Conservation (phyloP, 1,140 invertebrate genomes). For the Zaprionus inermis region DNA sequence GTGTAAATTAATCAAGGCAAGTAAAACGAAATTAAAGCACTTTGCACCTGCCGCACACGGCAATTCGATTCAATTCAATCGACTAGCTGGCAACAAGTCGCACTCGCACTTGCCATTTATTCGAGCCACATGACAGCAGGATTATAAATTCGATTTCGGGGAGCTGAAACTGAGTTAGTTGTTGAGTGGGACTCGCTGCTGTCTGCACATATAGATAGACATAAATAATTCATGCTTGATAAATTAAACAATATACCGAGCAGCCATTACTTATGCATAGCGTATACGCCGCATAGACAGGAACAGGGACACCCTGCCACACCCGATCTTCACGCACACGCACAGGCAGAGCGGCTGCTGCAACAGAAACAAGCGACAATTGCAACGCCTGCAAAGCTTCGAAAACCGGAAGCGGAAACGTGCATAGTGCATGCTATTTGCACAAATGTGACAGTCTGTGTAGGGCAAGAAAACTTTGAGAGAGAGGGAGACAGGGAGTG, state of each 20-base stretch:
- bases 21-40: conserved; percentile 69
- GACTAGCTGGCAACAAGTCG: conserved; percentile 50
- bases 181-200: conserved; percentile 49
- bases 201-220: conserved; percentile 47
- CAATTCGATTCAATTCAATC: conserved; percentile 68
- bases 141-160: conserved; percentile 57
- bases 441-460: conserved; percentile 59
- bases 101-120: conserved; percentile 54
- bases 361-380: conserved; percentile 68
- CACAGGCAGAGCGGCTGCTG: conserved; percentile 11
- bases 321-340: conserved; percentile 58
- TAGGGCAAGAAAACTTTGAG: conserved; percentile 9
- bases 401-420: conserved; percentile 76
- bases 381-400: conserved; percentile 75
- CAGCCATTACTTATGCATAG: conserved; percentile 80
- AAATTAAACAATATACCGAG: conserved; percentile 82
- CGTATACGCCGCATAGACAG: conserved; percentile 66
- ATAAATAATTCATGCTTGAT: conserved; percentile 83
- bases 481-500: not conserved
- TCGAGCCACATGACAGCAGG: conserved; percentile 44
- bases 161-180: conserved; percentile 19
- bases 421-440: conserved; percentile 79
- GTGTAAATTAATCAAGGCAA: conserved; percentile 65
- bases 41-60: conserved; percentile 59
- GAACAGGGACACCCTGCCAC: conserved; percentile 25